Percentiles rank a stretch among this genome's conserved stretches.
Conservation (phyloP, 2,797 vertebrate genomes). For the Manis pentadactyla region DNA sequence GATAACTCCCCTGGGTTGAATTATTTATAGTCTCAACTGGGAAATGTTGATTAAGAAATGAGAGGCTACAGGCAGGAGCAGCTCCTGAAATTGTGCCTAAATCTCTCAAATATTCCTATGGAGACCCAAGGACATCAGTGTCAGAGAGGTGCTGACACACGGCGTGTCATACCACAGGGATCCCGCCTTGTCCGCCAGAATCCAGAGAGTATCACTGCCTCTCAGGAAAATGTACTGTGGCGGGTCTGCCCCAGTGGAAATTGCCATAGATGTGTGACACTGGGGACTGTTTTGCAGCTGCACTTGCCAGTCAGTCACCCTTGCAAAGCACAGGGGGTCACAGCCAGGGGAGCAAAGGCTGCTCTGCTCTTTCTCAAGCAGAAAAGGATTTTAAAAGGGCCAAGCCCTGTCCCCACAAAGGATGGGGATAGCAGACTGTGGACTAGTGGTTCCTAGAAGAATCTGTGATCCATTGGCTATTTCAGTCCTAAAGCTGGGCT, state of each 20-base stretch:
- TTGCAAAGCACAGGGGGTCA: constrained; percentile 50
- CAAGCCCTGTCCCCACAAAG: not conserved
- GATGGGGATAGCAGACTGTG: not conserved
- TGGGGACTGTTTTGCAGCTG: constrained; percentile 55
- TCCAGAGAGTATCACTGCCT: constrained; percentile 61
- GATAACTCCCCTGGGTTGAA: not conserved
- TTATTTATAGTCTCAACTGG: constrained; percentile 6
- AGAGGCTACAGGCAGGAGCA: not conserved
- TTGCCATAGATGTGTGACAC: constrained; percentile 56
- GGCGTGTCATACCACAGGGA: constrained; percentile 58
- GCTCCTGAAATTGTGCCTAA: constrained; percentile 50
- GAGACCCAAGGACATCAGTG: not conserved
- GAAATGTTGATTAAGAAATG: constrained; percentile 58
- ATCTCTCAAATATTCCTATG: constrained; percentile 16
- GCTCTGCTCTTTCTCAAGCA: constrained; percentile 14
- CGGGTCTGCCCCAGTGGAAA: constrained; percentile 59
- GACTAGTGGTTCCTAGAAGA: not conserved
- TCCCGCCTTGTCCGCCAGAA: constrained; percentile 63
- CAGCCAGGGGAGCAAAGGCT: not conserved
- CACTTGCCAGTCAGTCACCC: constrained; percentile 47
- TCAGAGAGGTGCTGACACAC: constrained; percentile 61
- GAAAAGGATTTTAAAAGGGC: constrained; percentile 39
- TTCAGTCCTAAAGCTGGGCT: not conserved
- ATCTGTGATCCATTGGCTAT: not conserved
- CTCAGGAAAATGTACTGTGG: constrained; percentile 65